A percentile compares a stretch with the other conserved stretches of the same genome.
These are phyloP conservation scores for Radopholus similis DNA, from an alignment of 1,140 invertebrate species.

Conservation along the genomic window DNA sequence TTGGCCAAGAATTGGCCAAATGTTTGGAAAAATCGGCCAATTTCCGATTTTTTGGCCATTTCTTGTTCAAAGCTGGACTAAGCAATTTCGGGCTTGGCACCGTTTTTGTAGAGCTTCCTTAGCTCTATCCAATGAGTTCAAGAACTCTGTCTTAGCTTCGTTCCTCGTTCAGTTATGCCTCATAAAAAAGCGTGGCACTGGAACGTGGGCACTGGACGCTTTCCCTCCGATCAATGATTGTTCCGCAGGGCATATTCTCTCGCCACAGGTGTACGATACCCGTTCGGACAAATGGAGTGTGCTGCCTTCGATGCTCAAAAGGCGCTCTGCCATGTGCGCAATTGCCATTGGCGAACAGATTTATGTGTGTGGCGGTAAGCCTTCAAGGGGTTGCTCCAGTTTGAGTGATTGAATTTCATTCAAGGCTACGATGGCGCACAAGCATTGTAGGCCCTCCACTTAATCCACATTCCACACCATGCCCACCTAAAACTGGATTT, in stretches of 20 bases:
- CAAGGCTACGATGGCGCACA: neutral
- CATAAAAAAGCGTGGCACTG: too few relatives aligned
- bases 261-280: conserved; percentile 71
- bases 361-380: conserved; percentile 39
- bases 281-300: conserved; percentile 72
- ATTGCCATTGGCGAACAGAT: conserved; percentile 26
- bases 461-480: neutral
- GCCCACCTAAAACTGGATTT: neutral
- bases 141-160: too few relatives aligned
- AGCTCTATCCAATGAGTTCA: too few relatives aligned
- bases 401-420: conserved; percentile 16
- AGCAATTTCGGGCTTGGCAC: too few relatives aligned
- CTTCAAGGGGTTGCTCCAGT: too few relatives aligned
- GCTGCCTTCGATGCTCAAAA: conserved; percentile 18
- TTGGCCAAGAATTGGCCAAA: too few relatives aligned
- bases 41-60: too few relatives aligned
- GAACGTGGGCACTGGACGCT: too few relatives aligned
- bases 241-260: neutral
- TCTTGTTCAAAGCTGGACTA: too few relatives aligned
- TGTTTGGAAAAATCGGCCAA: too few relatives aligned
- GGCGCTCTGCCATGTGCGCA: conserved; percentile 40
- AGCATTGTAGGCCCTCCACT: neutral
- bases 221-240: neutral
- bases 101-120: too few relatives aligned
- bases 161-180: too few relatives aligned